Conservation (phyloP, 2,888 invertebrate genomes). For the Ryuthela nishihirai region DNA sequence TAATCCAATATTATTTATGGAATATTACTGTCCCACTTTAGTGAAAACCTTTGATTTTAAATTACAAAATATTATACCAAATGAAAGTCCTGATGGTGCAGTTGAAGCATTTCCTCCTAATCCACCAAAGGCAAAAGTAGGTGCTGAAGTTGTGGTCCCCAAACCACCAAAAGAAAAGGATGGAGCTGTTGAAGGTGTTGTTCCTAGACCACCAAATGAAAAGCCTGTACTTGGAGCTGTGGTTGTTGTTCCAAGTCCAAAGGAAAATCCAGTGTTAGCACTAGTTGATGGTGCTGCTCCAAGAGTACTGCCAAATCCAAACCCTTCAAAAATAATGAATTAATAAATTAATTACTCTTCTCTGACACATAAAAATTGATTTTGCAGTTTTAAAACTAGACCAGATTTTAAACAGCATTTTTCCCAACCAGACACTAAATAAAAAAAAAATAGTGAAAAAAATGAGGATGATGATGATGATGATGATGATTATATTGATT, state of each 20-base stretch:
- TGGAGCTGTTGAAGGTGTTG: conserved; percentile 17
- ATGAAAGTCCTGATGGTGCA: no score
- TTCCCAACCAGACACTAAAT: not conserved
- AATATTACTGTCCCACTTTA: no score
- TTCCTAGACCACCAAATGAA: conserved; percentile 18
- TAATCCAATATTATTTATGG: no score
- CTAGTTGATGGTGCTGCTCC: conserved; percentile 11
- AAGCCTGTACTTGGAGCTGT: conserved; percentile 24
- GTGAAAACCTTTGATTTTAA: no score
- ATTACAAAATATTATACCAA: no score
- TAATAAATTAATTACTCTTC: not conserved
- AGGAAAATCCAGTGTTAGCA: conserved; percentile 26
- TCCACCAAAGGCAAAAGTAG: no score
- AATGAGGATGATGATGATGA: no score
- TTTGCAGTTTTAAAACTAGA: not conserved
- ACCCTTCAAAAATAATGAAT: not conserved
- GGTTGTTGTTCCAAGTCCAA: conserved; percentile 27
- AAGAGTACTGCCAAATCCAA: not conserved
- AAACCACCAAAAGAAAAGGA: conserved; percentile 29
- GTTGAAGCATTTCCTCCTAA: no score
- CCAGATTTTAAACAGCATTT: not conserved
- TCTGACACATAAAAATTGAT: not conserved
- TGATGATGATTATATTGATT: not conserved
- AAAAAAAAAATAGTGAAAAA: no score
- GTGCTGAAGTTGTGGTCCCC: no score